Evolutionary conservation across 2,888 invertebrate genomes (phyloP), one percentile per base, ranked within the genome.

Genomic region (Pteria penguin): DNA sequence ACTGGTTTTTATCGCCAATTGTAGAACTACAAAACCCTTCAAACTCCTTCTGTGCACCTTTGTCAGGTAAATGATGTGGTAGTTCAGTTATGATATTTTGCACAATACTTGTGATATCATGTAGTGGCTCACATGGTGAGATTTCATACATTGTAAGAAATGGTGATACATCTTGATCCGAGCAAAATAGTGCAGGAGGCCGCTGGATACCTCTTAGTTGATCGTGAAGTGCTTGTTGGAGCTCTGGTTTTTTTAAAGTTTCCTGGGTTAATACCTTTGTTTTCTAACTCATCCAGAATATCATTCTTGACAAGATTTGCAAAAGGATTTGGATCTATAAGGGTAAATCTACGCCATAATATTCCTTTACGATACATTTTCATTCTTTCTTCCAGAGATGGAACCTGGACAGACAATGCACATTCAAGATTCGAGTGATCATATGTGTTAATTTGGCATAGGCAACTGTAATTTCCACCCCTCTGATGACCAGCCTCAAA

Each of bases 401-500:
- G 52, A 54, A 26, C 24, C 14, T 29, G 27, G 18, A 54, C 24
- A 4, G 14, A 36, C 24, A 36, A 55, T 18, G 18, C 45, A 54
- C 31, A n/a, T 31, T 67, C 67, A 4, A 67, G 31, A 67, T 67
- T 67, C 3, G 24, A 27, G 27, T 67, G 67, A 3, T 52, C 67
- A 11, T 52, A n/a, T 67, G 67, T 54, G 4, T 24, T 52, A 22
- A 54, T 27, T 52, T 36, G 36, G 36, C 55, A 67, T 18, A 67
- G 67, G 24, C 67, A 67, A 55, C 67, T 67, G 31, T 54, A 67
- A 14, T 52, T 29, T n/a, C 67, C 67, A 14, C 67, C 67, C 63
- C 36, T 74, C 71, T 29, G 75, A 67, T 61, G 76, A 68, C 73
- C 74, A 74, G 31, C 61, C 54, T 36, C 76, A 55, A 52, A 67